These are phyloP conservation scores for Pseudococcus viburni DNA, from an alignment of 2,888 invertebrate species.

Conservation along the genomic window DNA sequence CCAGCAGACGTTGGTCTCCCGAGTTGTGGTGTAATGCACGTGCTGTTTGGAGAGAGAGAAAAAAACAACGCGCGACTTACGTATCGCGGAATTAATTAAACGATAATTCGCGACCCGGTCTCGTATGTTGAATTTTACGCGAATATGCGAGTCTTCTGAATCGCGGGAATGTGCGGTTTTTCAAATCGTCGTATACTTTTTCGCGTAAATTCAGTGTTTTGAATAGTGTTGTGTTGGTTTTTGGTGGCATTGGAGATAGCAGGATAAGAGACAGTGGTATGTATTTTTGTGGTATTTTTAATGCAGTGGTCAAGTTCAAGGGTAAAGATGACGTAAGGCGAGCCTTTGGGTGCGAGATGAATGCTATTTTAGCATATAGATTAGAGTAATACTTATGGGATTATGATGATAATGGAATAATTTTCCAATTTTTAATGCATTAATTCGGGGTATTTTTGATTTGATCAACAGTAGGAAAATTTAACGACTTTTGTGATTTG, in stretches of 20 bases:
- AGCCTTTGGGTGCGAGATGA: not conserved
- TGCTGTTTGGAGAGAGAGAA: conserved; percentile 4
- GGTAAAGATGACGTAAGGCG: not conserved
- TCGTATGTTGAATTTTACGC: not conserved
- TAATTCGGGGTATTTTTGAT: too few species aligned
- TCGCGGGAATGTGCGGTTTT: not conserved
- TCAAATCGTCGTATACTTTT: not conserved
- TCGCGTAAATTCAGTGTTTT: not conserved
- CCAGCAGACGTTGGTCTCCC: conserved; percentile 44
- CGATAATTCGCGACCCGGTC: conserved; percentile 22
- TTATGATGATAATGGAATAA: too few species aligned
- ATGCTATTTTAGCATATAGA: not conserved
- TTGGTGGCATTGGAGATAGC: not conserved
- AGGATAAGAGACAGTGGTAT: not conserved
- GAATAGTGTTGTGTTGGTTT: not conserved
- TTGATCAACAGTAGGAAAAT: too few species aligned
- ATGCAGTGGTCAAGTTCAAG: not conserved
- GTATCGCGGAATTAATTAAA: conserved; percentile 40
- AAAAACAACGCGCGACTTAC: not conserved
- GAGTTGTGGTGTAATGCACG: conserved; percentile 29
- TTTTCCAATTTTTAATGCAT: too few species aligned
- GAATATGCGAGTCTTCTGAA: not conserved
- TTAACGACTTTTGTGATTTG: too few species aligned
- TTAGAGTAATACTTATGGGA: too few species aligned
- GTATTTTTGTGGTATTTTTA: not conserved